Evolutionary conservation across 2,888 invertebrate species (phyloP), one percentile per base, ranked within the genome.

Genomic region (Polia nebulosa): DNA sequence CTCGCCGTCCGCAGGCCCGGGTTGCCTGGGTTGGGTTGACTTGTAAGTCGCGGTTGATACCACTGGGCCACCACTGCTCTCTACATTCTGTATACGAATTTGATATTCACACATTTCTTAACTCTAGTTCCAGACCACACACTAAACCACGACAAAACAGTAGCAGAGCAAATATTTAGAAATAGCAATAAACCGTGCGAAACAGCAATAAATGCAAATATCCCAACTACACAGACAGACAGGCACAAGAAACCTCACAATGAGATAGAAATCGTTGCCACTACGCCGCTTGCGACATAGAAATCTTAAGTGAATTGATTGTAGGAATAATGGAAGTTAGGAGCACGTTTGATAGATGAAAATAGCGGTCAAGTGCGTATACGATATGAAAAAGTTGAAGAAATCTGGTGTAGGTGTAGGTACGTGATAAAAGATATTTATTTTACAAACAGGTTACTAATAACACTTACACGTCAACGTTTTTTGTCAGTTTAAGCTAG

Each of bases 161-260:
- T 6, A 65, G 20, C 25, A 49, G 20, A 36, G 52, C 51, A 51
- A 79, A 74, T 11, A 56, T 75, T 49, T 44, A 41, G 55, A 56
- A 59, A 80, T 45, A 17, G 27, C n/a, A 11, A 5, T 27, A 8
- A 34, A 74, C 44, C 75, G 75, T 79, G 74, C 45, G 74, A 79
- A 45, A 39, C 20, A 3, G 11, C 17, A 29, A 32, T 55, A 73
- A 74, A 59, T 55, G 55, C 15, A 20, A 75, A 75, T 75, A 65
- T 59, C 79, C 59, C 59, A 59, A 52, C 9, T 57, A 7, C 13
- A 47, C 47, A 47, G 15, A 20, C 29, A 75, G 13, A 22, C 25
- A 44, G n/a, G 27, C 51, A 44, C 63, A 75, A 75, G 58, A 74
- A 74, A 74, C 49, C 1, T 9, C 8, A 79, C 74, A 75, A 75